Conservation (phyloP, 2,113 vertebrate species). For the Rattus norvegicus region GRCr8 NC_086019.1:89830001-89830500, state of each 20-base stretch:
- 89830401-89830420: background rate
- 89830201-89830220: background rate
- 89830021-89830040: background rate
- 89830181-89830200: background rate
- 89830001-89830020: background rate
- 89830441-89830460: background rate
- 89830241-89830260: background rate
- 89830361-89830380: no score
- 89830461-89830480: no score
- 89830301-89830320: background rate
- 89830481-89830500: background rate
- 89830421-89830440: background rate
- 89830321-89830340: background rate
- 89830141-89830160: constrained; percentile 11
- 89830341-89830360: background rate
- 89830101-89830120: constrained; percentile 30
- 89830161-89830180: constrained; percentile 28
- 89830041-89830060: background rate
- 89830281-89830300: background rate
- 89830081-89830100: background rate
- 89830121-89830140: background rate
- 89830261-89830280: background rate
- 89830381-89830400: no score
- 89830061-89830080: constrained; percentile 28
- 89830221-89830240: constrained; percentile 4